These are phyloP conservation scores for Tachysurus fulvidraco DNA, from an alignment of 2,113 vertebrate species.

Conservation along the genomic window DNA sequence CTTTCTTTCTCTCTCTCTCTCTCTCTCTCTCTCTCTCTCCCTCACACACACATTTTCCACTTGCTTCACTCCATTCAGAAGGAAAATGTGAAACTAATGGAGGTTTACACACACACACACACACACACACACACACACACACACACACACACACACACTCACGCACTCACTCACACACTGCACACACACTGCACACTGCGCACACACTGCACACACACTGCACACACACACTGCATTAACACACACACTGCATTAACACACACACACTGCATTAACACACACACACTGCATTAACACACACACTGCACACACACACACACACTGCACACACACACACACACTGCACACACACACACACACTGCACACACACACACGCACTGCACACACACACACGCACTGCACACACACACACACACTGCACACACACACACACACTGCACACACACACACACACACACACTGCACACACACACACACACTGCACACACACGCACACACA, in stretches of 20 bases:
- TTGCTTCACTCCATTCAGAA: background rate
- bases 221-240: too few species aligned
- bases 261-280: background rate
- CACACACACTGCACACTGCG: background rate
- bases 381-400: background rate
- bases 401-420: too few species aligned
- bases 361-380: too few species aligned
- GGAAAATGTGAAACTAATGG: background rate
- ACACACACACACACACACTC: too few species aligned
- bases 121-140: too few species aligned
- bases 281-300: background rate
- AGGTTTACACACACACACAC: background rate
- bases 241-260: too few species aligned
- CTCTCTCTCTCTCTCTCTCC: background rate
- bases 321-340: too few species aligned
- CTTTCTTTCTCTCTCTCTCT: background rate
- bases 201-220: background rate
- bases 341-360: too few species aligned
- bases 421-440: too few species aligned
- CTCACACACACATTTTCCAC: background rate
- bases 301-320: too few species aligned
- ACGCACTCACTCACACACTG: background rate
- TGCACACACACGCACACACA: background rate
- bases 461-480: background rate
- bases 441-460: too few species aligned